Evolutionary conservation across 2,888 invertebrate genomes (phyloP), one percentile per base, ranked within the genome.

Genomic region (Tinea semifulvella): DNA sequence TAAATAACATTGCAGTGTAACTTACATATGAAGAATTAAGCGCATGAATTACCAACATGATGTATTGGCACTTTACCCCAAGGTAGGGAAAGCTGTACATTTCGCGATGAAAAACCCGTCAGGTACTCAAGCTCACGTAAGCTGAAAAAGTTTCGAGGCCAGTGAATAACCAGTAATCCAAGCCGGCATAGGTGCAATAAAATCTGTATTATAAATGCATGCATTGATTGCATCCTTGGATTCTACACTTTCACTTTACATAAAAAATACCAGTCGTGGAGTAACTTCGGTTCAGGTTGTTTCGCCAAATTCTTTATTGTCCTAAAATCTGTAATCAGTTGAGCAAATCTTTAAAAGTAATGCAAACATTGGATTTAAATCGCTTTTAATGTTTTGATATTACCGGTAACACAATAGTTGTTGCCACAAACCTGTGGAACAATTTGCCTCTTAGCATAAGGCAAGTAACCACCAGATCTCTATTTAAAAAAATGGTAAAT

Each of bases 181-280:
- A 2, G 31, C 13, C 31, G 13, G n/a, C 7, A 13, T 31, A 31
- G 3, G n/a, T 31, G 5, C 31, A 31, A 31, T 31, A 31, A 31
- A 31, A 31, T 13, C 13, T 31, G 31, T 4, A 13, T 31, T 31
- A 31, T 31, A 13, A 31, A 31, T 31, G 13, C 13, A 31, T 14
- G 13, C 14, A 31, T 31, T 31, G 31, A 31, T 31, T 13, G 42
- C 42, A 26, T 26, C 10, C 42, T 17, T 16, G 26, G 42, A 13
- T 42, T 42, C 42, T 25, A 26, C 22, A 25, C 13, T 42, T 42
- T 42, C 42, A 42, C 17, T 42, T 42, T 42, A 42, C 14, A 42
- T 42, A 42, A 26, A 42, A 42, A 42, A 31, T 31, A 27, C 13
- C 31, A 31, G 31, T 13, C 31, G 31, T 31, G 13, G n/a, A 14